phyloP scores from a whole-genome alignment of 1,140 invertebrate species.

The Geopemphigus sp. region DNA sequence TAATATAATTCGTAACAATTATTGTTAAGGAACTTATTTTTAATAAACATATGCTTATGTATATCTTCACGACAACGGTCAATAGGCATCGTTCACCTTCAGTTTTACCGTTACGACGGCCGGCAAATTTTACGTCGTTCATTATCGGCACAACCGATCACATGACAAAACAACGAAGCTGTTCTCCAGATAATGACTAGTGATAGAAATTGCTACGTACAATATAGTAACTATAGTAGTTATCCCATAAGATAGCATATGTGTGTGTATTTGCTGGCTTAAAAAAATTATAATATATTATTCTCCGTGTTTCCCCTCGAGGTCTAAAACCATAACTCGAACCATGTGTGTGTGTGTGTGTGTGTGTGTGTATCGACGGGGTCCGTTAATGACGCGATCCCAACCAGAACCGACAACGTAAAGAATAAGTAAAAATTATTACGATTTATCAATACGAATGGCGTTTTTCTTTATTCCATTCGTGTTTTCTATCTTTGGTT shows the following conservation, averaged over 20 bases:
- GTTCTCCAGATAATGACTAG: background rate
- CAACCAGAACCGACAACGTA: background rate
- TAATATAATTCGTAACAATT: no score
- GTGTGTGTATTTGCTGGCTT: background rate
- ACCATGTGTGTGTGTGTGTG: background rate
- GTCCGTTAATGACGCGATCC: background rate
- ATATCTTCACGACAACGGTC: no score
- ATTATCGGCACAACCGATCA: no score
- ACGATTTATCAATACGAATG: conserved; percentile 2
- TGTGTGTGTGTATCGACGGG: background rate
- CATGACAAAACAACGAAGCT: background rate
- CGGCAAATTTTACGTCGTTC: no score
- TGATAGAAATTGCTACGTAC: background rate
- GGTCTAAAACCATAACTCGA: background rate
- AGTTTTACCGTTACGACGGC: no score
- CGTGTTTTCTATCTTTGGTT: background rate
- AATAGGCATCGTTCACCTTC: no score
- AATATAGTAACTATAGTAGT: background rate
- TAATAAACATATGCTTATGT: no score
- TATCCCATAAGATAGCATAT: background rate
- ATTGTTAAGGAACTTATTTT: no score
- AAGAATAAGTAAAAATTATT: background rate
- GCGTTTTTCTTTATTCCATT: background rate
- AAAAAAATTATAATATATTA: background rate
- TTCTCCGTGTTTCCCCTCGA: background rate